These are phyloP conservation scores for Lipophrys pholis DNA, from an alignment of 2,113 vertebrate species.

Conservation along the genomic window DNA sequence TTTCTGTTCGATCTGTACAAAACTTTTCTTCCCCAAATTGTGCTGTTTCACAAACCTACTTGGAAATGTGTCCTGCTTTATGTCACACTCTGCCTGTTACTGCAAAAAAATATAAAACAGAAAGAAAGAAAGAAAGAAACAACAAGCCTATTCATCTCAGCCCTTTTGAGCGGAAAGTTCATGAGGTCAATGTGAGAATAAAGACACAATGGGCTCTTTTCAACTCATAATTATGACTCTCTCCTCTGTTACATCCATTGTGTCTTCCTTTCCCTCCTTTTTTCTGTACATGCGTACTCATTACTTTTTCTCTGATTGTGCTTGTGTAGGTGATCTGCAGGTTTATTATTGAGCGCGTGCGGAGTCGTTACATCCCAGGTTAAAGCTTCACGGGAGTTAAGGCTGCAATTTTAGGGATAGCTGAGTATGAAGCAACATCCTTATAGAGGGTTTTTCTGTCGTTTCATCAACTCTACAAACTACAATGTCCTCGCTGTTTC, in stretches of 20 bases:
- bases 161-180: constrained; percentile 4
- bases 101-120: too few relatives aligned
- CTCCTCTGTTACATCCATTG: constrained; percentile 14
- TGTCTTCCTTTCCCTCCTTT: constrained; percentile 31
- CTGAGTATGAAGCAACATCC: background rate
- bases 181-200: constrained; percentile 30
- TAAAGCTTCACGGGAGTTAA: background rate
- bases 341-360: constrained; percentile 6
- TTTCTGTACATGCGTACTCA: background rate
- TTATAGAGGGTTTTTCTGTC: background rate
- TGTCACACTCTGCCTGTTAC: background rate
- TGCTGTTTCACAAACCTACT: background rate
- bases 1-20: too few relatives aligned
- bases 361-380: background rate
- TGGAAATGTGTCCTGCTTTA: background rate
- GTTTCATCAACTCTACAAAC: constrained; percentile 1
- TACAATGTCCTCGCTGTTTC: background rate
- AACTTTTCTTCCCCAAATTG: too few relatives aligned
- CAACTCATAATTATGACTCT: constrained; percentile 12
- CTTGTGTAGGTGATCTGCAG: background rate
- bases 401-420: background rate
- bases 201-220: constrained; percentile 2
- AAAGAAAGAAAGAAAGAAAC: too few relatives aligned
- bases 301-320: constrained; percentile 3
- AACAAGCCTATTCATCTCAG: constrained; percentile 6